Percentiles rank a stretch among this genome's conserved stretches.
Conservation (phyloP, 2,888 invertebrate genomes). For the Auanema freiburgensis region DNA sequence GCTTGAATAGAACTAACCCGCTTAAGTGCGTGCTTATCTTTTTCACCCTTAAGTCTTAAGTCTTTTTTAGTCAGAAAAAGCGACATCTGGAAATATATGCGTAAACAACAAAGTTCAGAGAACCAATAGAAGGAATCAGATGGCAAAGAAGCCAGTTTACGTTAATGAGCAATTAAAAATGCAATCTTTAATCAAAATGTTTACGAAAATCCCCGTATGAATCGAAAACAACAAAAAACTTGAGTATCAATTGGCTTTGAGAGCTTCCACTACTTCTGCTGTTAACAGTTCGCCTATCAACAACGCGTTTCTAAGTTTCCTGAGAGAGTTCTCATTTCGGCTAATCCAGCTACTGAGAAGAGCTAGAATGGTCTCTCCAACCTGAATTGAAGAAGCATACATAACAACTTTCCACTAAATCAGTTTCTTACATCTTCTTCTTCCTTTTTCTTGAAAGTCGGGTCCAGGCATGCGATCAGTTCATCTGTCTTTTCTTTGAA, state of each 20-base stretch:
- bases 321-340: background rate
- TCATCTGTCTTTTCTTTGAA: constrained; percentile 23
- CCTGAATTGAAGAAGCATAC: constrained; percentile 3
- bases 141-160: background rate
- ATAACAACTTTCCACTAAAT: background rate
- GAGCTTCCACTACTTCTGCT: constrained; percentile 14
- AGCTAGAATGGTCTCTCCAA: background rate
- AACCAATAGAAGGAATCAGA: background rate
- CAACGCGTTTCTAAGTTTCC: constrained; percentile 10
- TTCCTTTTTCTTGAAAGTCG: constrained; percentile 10
- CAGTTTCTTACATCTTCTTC: constrained; percentile 8
- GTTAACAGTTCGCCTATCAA: constrained; percentile 13
- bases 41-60: constrained; percentile 17
- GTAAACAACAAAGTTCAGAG: background rate
- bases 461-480: constrained; percentile 23
- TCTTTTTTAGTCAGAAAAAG: constrained; percentile 32
- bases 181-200: background rate
- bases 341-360: background rate
- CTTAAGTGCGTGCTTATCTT: constrained; percentile 14
- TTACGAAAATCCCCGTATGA: constrained; percentile 3
- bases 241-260: constrained; percentile 8
- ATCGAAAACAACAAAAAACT: background rate
- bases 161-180: constrained; percentile 1
- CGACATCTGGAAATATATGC: background rate
- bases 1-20: constrained; percentile 13